These are phyloP conservation scores for Galaxias olidus DNA, from an alignment of 2,797 vertebrate species.

Conservation along the genomic window DNA sequence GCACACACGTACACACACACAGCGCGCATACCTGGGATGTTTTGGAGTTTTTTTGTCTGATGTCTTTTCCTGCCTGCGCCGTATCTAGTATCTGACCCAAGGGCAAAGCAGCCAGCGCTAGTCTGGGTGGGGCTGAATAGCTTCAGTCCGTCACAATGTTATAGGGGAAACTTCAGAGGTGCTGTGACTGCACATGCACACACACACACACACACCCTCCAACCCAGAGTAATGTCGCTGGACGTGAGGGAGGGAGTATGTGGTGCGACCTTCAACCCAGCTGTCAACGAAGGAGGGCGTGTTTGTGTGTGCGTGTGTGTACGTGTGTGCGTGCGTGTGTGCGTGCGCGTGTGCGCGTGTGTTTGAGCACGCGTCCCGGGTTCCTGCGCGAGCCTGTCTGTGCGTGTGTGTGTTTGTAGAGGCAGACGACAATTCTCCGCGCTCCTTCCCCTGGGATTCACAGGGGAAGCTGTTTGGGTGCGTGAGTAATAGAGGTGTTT, in stretches of 20 bases:
- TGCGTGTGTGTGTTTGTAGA: not conserved
- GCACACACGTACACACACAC: not conserved
- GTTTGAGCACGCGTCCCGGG: too few relatives aligned
- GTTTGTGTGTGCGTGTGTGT: slow-evolving; percentile 21
- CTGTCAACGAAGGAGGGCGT: slow-evolving; percentile 65
- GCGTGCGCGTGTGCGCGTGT: not conserved
- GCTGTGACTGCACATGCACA: not conserved
- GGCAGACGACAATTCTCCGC: too few relatives aligned
- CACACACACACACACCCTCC: slow-evolving; percentile 33
- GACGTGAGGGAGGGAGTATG: slow-evolving; percentile 66
- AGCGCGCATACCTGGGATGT: too few relatives aligned
- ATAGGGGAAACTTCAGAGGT: too few relatives aligned
- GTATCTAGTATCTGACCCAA: too few relatives aligned
- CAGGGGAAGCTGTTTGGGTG: not conserved
- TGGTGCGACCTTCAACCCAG: slow-evolving; percentile 74
- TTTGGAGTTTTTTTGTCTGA: too few relatives aligned
- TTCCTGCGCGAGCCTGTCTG: too few relatives aligned
- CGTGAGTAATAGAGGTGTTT: not conserved
- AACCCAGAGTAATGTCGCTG: slow-evolving; percentile 57
- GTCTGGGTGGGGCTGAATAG: too few relatives aligned
- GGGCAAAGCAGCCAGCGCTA: too few relatives aligned
- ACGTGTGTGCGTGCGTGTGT: slow-evolving; percentile 1
- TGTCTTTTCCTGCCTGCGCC: too few relatives aligned
- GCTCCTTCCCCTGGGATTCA: not conserved
- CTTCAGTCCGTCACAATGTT: too few relatives aligned